Evolutionary conservation across 2,888 invertebrate genomes (phyloP).

Genomic region (Brenthis daphne): DNA sequence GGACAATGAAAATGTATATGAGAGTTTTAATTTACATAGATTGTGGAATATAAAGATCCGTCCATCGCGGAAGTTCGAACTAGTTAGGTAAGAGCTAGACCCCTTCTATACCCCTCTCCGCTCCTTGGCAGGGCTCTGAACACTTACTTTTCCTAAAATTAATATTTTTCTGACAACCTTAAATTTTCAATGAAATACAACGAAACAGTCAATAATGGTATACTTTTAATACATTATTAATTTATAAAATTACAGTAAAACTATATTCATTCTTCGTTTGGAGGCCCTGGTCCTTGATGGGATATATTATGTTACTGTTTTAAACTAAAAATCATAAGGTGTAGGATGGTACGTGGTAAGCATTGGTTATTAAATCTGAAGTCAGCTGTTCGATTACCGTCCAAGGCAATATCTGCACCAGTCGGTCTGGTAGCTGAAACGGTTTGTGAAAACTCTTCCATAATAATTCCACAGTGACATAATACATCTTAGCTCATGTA

Average conservation of each 20-base stretch:
- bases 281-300: constrained; percentile 14
- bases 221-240: not conserved
- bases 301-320: constrained; percentile 7
- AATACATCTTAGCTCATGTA: constrained; percentile 9
- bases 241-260: not conserved
- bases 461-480: not conserved
- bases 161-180: not conserved
- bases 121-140: constrained; percentile 23
- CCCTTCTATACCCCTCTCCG: constrained; percentile 30
- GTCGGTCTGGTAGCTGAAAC: too few relatives aligned
- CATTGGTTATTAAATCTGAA: too few relatives aligned
- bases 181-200: not conserved
- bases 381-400: too few relatives aligned
- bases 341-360: too few relatives aligned
- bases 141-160: not conserved
- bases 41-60: constrained; percentile 64
- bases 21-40: constrained; percentile 65
- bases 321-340: too few relatives aligned
- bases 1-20: constrained; percentile 48
- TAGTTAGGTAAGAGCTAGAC: constrained; percentile 64
- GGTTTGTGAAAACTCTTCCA: not conserved
- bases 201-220: constrained; percentile 2
- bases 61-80: constrained; percentile 69
- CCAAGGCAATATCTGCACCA: too few relatives aligned
- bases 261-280: constrained; percentile 4